Evolutionary conservation across 2,888 invertebrate species (phyloP).

Genomic region (Auanema freiburgensis): DNA sequence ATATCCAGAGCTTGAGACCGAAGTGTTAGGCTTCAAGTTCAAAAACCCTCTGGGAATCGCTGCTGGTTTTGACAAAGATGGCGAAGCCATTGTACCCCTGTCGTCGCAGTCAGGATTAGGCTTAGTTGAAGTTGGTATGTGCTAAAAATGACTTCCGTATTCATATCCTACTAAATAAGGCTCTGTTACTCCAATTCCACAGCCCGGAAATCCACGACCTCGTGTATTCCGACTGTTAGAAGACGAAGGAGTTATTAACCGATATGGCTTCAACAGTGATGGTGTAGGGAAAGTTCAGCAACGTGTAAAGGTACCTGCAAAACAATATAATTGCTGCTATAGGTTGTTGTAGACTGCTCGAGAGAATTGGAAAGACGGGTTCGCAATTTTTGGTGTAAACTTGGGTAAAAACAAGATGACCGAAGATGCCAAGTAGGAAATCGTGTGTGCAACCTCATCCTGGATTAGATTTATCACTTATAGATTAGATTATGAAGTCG

Average conservation of each 20-base stretch:
- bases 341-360: constrained; percentile 6
- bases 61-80: constrained; percentile 90
- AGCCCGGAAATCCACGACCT: constrained; percentile 88
- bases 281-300: constrained; percentile 73
- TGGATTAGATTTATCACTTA: constrained; percentile 2
- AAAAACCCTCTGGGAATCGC: constrained; percentile 90
- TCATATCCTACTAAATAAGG: constrained; percentile 67
- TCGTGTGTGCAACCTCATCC: background rate
- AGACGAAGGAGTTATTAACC: constrained; percentile 71
- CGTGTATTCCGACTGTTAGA: constrained; percentile 84
- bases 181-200: constrained; percentile 86
- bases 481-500: constrained; percentile 68
- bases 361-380: constrained; percentile 18
- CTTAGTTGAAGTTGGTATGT: constrained; percentile 84
- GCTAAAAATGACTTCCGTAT: background rate
- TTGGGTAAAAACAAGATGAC: constrained; percentile 92
- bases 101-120: constrained; percentile 82
- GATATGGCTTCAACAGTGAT: constrained; percentile 91
- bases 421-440: constrained; percentile 69
- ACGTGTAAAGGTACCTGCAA: constrained; percentile 36
- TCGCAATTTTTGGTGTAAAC: constrained; percentile 79
- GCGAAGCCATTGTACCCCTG: constrained; percentile 76
- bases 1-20: constrained; percentile 53
- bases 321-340: background rate
- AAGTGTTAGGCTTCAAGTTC: constrained; percentile 70